These are phyloP conservation scores for Belgica antarctica DNA, from an alignment of 2,888 invertebrate genomes.

Conservation along the genomic window DNA sequence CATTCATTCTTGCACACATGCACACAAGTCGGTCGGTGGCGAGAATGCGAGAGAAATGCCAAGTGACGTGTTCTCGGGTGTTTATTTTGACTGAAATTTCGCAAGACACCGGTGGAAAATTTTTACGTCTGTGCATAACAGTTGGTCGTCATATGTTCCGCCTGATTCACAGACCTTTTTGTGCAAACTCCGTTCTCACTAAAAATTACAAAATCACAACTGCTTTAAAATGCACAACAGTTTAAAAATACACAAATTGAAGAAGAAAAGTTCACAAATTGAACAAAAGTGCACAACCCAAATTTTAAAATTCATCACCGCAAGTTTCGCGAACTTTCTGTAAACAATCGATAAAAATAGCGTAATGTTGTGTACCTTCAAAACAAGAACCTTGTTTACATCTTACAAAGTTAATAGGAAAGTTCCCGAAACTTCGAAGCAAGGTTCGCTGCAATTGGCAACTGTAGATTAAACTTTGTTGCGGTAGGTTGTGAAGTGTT, in stretches of 20 bases:
- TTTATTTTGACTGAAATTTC: conserved; percentile 17
- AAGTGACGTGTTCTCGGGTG: not conserved
- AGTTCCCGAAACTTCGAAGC: not conserved
- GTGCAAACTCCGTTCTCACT: too few species aligned
- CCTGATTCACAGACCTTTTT: too few species aligned
- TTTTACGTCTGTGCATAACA: too few species aligned
- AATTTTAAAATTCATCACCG: too few species aligned
- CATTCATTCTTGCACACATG: not conserved
- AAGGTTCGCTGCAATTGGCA: not conserved
- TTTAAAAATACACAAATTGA: too few species aligned
- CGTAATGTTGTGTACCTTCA: not conserved
- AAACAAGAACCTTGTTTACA: not conserved
- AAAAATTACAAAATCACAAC: too few species aligned
- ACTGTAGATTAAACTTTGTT: not conserved
- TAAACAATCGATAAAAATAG: not conserved
- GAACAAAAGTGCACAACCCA: too few species aligned
- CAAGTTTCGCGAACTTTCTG: too few species aligned
- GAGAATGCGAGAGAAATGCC: not conserved
- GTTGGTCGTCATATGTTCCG: too few species aligned
- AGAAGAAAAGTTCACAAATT: too few species aligned
- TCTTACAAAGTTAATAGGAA: not conserved
- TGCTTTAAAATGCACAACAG: too few species aligned
- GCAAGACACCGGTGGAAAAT: not conserved
- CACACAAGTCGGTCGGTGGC: not conserved
- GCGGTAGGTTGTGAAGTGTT: not conserved